These are phyloP conservation scores for Dermochelys coriacea DNA, from an alignment of 2,797 vertebrate genomes.

Conservation along the genomic window DNA sequence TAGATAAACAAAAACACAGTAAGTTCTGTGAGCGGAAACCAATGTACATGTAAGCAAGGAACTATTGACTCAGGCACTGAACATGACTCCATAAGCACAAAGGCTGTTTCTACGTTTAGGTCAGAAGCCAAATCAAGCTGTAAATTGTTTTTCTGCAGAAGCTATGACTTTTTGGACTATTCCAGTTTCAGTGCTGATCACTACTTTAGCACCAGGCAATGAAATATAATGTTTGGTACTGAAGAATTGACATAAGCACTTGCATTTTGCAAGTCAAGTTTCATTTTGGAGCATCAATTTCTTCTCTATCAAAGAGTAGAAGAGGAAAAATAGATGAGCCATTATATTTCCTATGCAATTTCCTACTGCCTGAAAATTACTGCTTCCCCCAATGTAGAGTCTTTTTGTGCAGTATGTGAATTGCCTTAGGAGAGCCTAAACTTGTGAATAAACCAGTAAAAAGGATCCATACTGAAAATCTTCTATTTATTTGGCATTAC, in stretches of 20 bases:
- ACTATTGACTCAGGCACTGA: background rate
- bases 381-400: background rate
- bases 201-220: background rate
- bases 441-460: background rate
- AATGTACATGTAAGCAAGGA: background rate
- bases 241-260: background rate
- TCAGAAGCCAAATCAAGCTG: constrained; percentile 31
- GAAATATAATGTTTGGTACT: constrained; percentile 6
- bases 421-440: background rate
- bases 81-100: background rate
- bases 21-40: background rate
- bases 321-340: background rate
- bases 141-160: constrained; percentile 50
- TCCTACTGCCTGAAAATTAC: background rate
- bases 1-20: background rate
- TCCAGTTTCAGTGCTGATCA: constrained; percentile 11
- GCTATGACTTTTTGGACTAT: background rate
- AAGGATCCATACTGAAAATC: background rate
- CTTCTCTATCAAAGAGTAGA: constrained; percentile 12
- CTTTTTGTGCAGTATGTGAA: background rate
- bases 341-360: constrained; percentile 5
- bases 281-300: constrained; percentile 7
- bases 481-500: background rate
- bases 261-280: background rate
- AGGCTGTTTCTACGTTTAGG: background rate